phyloP scores from a whole-genome alignment of 2,888 invertebrate genomes.

The Baccha elongata region DNA sequence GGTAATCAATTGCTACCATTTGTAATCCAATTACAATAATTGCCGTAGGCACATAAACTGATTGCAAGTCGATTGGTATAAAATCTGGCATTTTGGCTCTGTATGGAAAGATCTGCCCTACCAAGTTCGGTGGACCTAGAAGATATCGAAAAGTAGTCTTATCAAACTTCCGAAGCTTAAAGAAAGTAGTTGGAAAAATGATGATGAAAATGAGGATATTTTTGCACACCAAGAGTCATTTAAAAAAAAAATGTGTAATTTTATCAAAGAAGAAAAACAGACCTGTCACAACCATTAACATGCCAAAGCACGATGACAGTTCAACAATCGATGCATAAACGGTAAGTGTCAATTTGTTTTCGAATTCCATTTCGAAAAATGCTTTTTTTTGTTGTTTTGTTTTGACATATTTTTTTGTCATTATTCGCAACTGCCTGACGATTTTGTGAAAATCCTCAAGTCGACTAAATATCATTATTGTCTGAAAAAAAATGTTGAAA shows the following conservation, averaged over 20 bases:
- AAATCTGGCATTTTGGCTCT: constrained; percentile 75
- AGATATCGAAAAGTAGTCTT: neutral
- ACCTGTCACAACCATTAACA: constrained; percentile 5
- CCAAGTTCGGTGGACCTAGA: constrained; percentile 75
- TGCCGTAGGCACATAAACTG: constrained; percentile 75
- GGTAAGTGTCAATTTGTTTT: neutral
- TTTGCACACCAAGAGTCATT: too few species aligned
- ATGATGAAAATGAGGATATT: too few species aligned
- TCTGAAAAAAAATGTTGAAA: neutral
- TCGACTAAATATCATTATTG: constrained; percentile 16
- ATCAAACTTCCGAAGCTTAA: too few species aligned
- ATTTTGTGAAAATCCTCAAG: constrained; percentile 31
- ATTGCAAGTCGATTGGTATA: constrained; percentile 71
- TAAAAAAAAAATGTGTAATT: neutral
- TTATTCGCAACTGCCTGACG: neutral
- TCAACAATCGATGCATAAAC: neutral
- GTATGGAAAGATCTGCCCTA: constrained; percentile 76
- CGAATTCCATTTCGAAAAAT: neutral
- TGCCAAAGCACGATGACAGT: neutral
- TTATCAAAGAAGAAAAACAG: neutral
- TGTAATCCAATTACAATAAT: constrained; percentile 75
- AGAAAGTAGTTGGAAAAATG: too few species aligned
- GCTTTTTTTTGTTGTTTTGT: constrained; percentile 4
- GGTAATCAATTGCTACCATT: constrained; percentile 76
- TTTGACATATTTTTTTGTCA: constrained; percentile 27